Conservation (phyloP, 2,113 vertebrate species). For the Plectropomus leopardus region DNA sequence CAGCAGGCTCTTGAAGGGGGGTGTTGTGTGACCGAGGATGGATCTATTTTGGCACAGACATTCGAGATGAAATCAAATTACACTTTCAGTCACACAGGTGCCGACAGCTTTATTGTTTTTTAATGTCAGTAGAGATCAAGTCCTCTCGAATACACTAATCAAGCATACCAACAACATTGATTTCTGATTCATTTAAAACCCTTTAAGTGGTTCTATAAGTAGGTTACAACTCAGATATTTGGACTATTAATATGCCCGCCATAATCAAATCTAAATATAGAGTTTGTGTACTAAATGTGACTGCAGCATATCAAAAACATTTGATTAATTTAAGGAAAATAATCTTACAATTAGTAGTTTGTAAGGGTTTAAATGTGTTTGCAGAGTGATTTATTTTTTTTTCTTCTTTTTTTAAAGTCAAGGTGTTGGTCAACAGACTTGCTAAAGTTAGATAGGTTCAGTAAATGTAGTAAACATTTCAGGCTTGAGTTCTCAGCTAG, state of each 20-base stretch:
- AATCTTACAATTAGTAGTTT: neutral
- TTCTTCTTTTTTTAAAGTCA: neutral
- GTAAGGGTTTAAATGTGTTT: neutral
- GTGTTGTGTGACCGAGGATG: slow-evolving; percentile 23
- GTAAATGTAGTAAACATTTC: slow-evolving; percentile 44
- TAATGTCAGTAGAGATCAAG: slow-evolving; percentile 24
- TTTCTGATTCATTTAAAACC: neutral
- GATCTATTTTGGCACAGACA: slow-evolving; percentile 52
- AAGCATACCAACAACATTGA: slow-evolving; percentile 15
- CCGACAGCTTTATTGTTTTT: slow-evolving; percentile 66
- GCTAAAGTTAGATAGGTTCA: neutral
- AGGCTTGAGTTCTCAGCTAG: slow-evolving; percentile 18
- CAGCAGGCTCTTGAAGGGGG: neutral
- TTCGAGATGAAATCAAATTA: slow-evolving; percentile 32
- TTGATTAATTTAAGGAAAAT: neutral
- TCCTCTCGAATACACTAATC: neutral
- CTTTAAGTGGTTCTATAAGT: neutral
- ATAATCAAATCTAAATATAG: slow-evolving; percentile 6
- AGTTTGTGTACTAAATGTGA: neutral
- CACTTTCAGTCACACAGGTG: slow-evolving; percentile 35
- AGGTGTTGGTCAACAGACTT: slow-evolving; percentile 20
- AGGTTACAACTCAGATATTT: neutral
- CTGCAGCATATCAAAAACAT: neutral
- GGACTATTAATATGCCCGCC: neutral
- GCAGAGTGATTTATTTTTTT: neutral